Evolutionary conservation across 2,797 vertebrate species (phyloP), one percentile per base, ranked within the genome.

Genomic region (Tolypeutes matacus): DNA sequence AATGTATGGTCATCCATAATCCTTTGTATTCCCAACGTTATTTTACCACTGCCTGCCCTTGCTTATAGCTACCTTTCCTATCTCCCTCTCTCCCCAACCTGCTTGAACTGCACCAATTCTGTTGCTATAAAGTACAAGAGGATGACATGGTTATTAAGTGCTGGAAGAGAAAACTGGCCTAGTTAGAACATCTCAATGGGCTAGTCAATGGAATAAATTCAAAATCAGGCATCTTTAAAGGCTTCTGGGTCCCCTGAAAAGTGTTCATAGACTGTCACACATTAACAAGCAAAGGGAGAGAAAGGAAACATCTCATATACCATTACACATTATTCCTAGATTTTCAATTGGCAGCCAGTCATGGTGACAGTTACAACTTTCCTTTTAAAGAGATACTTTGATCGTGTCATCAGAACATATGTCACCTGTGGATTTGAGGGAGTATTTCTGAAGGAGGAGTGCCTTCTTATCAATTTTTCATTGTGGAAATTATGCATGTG

Each of bases 401-500:
- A 75, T 91, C 39, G 4, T 86, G 53, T 85, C 64, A 81, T 67
- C 80, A 86, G 53, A 89, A 80, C 89, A 96, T 29, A 27, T 5
- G 80, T 64, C 53, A 75, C 73, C 81, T 69, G 27, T 23, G 83
- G 89, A 89, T 70, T 65, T 65, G 85, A 90, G 53, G 46, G 46
- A 83, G 39, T 6, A 81, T 75, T 92, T 95, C 49, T 82, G 60
- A 89, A 56, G 36, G 76, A 77, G 87, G 58, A 89, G 27, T 53
- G 29, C 23, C n/a, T 95, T 78, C 83, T 81, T 86, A 85, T 75
- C 60, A 78, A 23, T 86, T 29, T 93, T 93, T 95, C 83, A 87
- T 93, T 92, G 94, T 70, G 64, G 82, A 96, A 97, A 94, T 92
- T 36, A 84, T 67, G 11, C 31, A 36, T 76, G 34, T 95, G 65